phyloP scores from a whole-genome alignment of 2,888 invertebrate genomes.

The Parthenolecanium corni region DNA sequence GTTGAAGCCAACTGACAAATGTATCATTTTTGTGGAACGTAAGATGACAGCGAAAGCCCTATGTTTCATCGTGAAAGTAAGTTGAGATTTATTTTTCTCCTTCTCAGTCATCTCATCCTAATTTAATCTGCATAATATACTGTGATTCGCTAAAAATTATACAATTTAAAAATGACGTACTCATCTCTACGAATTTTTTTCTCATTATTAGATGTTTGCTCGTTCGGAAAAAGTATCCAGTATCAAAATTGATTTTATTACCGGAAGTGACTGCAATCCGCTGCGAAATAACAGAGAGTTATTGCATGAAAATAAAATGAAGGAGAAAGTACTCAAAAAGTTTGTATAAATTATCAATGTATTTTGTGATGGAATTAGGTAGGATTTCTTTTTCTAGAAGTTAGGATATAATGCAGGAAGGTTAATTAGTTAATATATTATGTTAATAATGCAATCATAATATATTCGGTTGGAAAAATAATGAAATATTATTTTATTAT shows the following conservation, averaged over 20 bases:
- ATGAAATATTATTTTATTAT: no score
- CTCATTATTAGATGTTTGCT: not conserved
- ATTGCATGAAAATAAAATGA: not conserved
- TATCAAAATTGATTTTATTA: constrained; percentile 57
- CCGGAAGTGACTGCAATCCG: constrained; percentile 45
- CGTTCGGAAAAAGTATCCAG: constrained; percentile 37
- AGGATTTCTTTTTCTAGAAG: no score
- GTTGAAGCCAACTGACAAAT: constrained; percentile 37
- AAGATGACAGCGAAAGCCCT: constrained; percentile 65
- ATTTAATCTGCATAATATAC: no score
- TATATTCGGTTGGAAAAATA: no score
- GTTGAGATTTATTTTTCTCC: not conserved
- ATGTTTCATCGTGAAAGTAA: constrained; percentile 51
- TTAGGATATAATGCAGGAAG: no score
- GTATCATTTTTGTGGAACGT: constrained; percentile 58
- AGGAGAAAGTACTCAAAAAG: constrained; percentile 8
- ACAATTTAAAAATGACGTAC: no score
- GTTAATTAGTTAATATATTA: no score
- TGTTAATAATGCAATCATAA: no score
- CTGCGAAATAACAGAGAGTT: constrained; percentile 11
- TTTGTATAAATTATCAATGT: not conserved
- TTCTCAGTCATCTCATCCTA: no score
- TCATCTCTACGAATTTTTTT: not conserved
- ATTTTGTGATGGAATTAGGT: no score
- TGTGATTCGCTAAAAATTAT: no score